Percentiles rank a stretch among this genome's conserved stretches.
Evolutionary conservation across 1,140 invertebrate genomes (phyloP).

Genomic region (Bombus waltoni): DNA sequence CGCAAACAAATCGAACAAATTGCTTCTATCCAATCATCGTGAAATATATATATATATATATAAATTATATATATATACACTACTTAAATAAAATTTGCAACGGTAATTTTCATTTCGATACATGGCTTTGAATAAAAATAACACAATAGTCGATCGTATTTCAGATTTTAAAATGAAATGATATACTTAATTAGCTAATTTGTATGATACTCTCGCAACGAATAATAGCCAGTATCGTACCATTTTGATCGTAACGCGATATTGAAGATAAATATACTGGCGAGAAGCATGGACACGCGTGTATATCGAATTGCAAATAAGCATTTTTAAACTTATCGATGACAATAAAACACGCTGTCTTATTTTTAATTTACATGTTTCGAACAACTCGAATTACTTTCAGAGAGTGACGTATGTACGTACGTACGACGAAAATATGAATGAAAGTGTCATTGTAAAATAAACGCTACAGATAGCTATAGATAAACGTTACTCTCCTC

Average conservation of each 20-base stretch:
- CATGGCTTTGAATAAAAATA: not conserved
- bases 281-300: too few species aligned
- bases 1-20: conserved; percentile 40
- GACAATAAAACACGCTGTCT: not conserved
- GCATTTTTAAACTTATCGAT: too few species aligned
- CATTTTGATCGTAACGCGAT: conserved; percentile 4
- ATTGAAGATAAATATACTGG: not conserved
- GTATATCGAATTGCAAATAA: not conserved
- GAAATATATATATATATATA: not conserved
- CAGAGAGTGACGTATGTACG: too few species aligned
- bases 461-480: too few species aligned
- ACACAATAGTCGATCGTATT: not conserved
- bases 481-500: rapidly evolving
- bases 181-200: conserved; percentile 1
- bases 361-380: not conserved
- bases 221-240: not conserved
- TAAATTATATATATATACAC: not conserved
- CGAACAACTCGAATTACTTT: too few species aligned
- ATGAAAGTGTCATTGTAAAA: too few species aligned
- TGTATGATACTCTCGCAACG: not conserved
- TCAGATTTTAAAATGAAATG: not conserved
- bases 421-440: rapidly evolving
- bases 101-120: not conserved
- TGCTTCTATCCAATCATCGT: conserved; percentile 36
- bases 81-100: not conserved